Base-by-base conservation (phyloP, 2,113 vertebrate species). In the Ptyas mucosa region DNA sequence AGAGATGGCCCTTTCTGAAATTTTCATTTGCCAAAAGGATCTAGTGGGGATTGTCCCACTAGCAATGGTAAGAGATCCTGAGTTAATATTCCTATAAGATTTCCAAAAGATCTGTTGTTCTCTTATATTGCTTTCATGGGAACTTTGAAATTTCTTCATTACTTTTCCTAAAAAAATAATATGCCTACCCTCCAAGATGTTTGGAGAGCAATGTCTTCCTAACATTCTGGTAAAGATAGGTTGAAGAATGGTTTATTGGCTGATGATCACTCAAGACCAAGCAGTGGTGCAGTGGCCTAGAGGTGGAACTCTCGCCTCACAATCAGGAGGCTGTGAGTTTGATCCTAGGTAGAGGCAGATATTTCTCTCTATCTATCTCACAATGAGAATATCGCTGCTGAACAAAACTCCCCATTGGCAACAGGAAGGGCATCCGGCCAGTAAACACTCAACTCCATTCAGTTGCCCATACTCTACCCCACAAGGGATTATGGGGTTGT, bases 1-100 rank as follows among this genome's bases (percentile, higher is more conserved):
- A 0, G 98, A 98, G 92, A 97, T 98, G 10, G 97, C 97, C 0
- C 97, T 99, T 94, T 98, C 99, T 0, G 98, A 99, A 97, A 98
- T 99, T 96, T 98, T 98, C 92, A 93, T 99, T 97, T 98, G 98
- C 85, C 98, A 98, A 96, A 98, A 98, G 96, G 99, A 99, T 95
- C 98, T 99, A 64, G 98, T 97, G 5, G 98, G 97, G 90, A 99
- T 99, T 9, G 98, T 99, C 90, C 99, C 99, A 0, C 88, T 99
- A 92, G 98, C 99, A 8, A 99, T 98, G 99, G 99, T 99, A 97
- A 99, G 98, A 94, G 81, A 24, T 12, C 15, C 0, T 3, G 18
- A 51, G 1, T 1, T 2, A 11, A 51, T 24, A 9, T 34, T 18
- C 53, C 1, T 93, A 64, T 57, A 85, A 61, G 5, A 94, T 86